These are phyloP conservation scores for Prosopocoilus inquinatus DNA, from an alignment of 2,888 invertebrate species.

Conservation along the genomic window DNA sequence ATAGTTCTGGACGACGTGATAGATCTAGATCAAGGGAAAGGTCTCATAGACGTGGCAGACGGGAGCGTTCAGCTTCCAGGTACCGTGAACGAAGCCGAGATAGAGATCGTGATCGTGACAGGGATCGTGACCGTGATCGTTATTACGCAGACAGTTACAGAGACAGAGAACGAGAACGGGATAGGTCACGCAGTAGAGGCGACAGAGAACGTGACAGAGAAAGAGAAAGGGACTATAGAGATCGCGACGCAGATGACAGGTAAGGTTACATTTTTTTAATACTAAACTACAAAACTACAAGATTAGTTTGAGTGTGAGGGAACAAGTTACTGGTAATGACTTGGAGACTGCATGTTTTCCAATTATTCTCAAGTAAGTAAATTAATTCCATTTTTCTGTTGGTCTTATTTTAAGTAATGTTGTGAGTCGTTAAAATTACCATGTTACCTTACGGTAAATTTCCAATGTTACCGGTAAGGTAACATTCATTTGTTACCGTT, in stretches of 20 bases:
- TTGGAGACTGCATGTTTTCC: not conserved
- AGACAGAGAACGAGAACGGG: constrained; percentile 62
- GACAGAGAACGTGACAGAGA: constrained; percentile 61
- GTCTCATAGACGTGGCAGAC: constrained; percentile 44
- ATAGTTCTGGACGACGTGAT: constrained; percentile 72
- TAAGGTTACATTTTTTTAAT: constrained; percentile 44
- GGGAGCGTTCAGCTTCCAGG: constrained; percentile 48
- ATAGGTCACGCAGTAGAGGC: constrained; percentile 81
- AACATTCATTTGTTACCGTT: too few species aligned
- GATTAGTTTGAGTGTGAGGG: constrained; percentile 9
- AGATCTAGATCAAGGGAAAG: constrained; percentile 50
- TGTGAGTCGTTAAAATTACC: too few species aligned
- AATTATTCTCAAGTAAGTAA: not conserved
- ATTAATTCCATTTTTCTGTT: not conserved
- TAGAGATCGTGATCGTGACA: constrained; percentile 57
- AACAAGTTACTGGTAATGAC: too few species aligned
- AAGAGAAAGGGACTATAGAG: constrained; percentile 67
- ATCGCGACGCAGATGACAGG: constrained; percentile 76
- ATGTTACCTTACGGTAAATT: too few species aligned
- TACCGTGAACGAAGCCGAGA: constrained; percentile 60
- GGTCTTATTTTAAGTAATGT: not conserved
- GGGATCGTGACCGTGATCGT: constrained; percentile 55
- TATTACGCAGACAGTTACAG: constrained; percentile 53
- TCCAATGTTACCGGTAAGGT: too few species aligned
- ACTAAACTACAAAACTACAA: too few species aligned